Percentiles rank a stretch among this genome's conserved stretches.
Conservation (phyloP, 2,113 vertebrate species). For the Pelodiscus sinensis region DNA sequence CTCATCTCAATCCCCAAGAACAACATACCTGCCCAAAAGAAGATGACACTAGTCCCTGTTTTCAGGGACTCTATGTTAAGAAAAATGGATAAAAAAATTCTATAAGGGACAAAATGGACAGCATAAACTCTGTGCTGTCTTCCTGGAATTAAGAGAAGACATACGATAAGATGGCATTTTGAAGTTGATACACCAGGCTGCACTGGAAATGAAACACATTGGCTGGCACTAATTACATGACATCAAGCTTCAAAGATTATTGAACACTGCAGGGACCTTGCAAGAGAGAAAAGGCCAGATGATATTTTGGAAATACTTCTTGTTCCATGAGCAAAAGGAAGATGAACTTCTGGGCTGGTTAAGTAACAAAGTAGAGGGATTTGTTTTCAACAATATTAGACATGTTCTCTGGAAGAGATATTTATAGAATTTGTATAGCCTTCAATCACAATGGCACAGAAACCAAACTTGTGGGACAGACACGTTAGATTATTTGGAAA, state of each 20-base stretch:
- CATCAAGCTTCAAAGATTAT: background rate
- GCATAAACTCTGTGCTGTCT: background rate
- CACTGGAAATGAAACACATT: background rate
- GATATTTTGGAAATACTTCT: background rate
- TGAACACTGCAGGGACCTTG: background rate
- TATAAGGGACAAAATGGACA: background rate
- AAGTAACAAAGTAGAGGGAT: background rate
- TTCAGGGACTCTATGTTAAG: background rate
- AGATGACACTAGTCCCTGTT: background rate
- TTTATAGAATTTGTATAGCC: background rate
- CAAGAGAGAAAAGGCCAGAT: background rate
- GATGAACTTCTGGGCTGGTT: background rate
- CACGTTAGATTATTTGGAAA: background rate
- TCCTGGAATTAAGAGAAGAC: background rate
- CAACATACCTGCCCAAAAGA: background rate
- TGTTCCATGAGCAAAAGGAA: background rate
- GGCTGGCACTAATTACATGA: background rate
- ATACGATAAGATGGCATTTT: fast-evolving
- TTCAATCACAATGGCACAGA: background rate
- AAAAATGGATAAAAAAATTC: background rate
- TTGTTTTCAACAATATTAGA: background rate
- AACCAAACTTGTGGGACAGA: background rate
- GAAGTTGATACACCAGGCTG: background rate
- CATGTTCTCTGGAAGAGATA: background rate
- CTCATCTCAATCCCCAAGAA: background rate